Percentiles rank a stretch among this genome's conserved stretches.
Evolutionary conservation across 2,888 invertebrate genomes (phyloP).

Genomic region (Eretmocerus hayati): DNA sequence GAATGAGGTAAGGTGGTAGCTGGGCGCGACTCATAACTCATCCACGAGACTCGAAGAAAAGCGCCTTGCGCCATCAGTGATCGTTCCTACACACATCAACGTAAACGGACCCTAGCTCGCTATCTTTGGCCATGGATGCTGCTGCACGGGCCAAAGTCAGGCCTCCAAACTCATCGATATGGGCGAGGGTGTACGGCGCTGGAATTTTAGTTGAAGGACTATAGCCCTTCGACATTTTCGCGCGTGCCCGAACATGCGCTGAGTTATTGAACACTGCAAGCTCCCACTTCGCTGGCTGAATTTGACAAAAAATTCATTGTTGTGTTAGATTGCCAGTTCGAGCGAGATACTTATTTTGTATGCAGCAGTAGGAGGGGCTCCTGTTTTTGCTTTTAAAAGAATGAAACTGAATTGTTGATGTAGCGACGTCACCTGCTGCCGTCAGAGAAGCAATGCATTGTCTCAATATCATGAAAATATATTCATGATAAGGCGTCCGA

Average conservation of each 20-base stretch:
- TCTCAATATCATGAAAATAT: too few species aligned
- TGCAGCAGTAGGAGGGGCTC: too few species aligned
- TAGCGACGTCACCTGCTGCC: too few species aligned
- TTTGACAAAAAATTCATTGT: slow-evolving; percentile 14
- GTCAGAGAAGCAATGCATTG: too few species aligned
- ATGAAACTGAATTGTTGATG: too few species aligned
- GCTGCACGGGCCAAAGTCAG: too few species aligned
- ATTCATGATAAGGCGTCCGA: too few species aligned
- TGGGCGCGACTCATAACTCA: slow-evolving; percentile 36
- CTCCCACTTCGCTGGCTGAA: neutral
- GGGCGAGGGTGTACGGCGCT: slow-evolving; percentile 37
- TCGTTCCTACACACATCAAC: too few species aligned
- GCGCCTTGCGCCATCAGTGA: neutral
- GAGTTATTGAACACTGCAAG: slow-evolving; percentile 3
- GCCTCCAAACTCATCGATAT: slow-evolving; percentile 43
- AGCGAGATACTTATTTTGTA: neutral
- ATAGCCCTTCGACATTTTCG: slow-evolving; percentile 16
- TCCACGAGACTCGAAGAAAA: slow-evolving; percentile 26
- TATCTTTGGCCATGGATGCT: too few species aligned
- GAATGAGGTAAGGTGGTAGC: slow-evolving; percentile 26
- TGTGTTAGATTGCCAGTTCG: neutral
- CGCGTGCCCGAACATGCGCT: slow-evolving; percentile 11
- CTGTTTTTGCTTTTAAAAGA: too few species aligned
- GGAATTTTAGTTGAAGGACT: slow-evolving; percentile 45
- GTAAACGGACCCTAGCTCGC: too few species aligned